phyloP scores from a whole-genome alignment of 1,140 invertebrate species.

The Amphibalanus amphitrite region DNA sequence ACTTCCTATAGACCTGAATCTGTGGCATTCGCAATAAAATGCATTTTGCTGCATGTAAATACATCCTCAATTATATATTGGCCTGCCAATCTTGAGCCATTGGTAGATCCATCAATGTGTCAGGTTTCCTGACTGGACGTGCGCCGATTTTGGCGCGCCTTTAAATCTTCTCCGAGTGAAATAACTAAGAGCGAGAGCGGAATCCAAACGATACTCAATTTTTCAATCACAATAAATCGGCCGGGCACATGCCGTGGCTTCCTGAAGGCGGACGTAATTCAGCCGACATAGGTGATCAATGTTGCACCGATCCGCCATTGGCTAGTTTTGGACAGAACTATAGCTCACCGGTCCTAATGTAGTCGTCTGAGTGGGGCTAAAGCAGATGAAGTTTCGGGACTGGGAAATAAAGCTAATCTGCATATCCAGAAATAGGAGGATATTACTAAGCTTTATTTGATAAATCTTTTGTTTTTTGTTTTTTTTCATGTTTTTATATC shows the following conservation, averaged over 20 bases:
- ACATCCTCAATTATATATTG: no score
- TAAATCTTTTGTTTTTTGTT: no score
- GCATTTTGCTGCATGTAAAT: no score
- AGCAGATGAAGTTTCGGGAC: no score
- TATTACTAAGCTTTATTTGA: no score
- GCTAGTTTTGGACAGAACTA: not conserved
- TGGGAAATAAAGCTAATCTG: no score
- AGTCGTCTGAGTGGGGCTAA: not conserved
- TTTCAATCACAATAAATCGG: not conserved
- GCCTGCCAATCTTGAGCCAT: no score
- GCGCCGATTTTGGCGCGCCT: not conserved
- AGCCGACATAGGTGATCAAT: not conserved
- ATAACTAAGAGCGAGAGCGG: not conserved
- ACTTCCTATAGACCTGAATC: no score
- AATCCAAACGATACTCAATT: not conserved
- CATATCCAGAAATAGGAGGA: no score
- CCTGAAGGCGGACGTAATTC: not conserved
- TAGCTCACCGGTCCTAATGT: not conserved
- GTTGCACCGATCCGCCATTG: not conserved
- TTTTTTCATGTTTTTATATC: no score
- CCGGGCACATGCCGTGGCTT: not conserved
- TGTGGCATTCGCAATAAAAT: no score
- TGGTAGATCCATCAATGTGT: not conserved
- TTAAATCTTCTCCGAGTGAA: not conserved
- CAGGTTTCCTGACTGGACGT: not conserved